Evolutionary conservation across 2,797 vertebrate genomes (phyloP), one percentile per base, ranked within the genome.

Genomic region (Brachymystax lenok): DNA sequence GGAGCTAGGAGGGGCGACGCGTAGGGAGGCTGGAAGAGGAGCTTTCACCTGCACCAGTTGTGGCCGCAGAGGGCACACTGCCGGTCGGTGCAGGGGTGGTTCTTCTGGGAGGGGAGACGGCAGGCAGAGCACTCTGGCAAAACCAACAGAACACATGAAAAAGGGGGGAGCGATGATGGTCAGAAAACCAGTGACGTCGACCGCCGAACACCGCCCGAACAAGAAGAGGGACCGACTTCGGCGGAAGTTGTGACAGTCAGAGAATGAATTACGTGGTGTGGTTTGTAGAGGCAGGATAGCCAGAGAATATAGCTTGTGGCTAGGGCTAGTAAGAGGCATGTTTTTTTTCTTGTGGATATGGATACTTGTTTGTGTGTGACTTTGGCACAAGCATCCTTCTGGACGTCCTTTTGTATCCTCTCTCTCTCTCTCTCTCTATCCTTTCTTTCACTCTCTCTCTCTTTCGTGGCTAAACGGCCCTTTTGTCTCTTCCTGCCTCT

Each of bases 401-500:
- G 40, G 69, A 66, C 51, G 17, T 27, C 56, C 51, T 40, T 61
- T 17, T 75, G 73, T 19, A 50, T 35, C 33, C 79, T 82, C 71
- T 78, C 77, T 80, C 76, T 76, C 51, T 77, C 66, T 68, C 71
- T 33, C 52, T 74, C 61, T 67, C 10, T 7, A 17, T 66, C 13
- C 72, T 70, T 64, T 72, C 54, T 28, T 40, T 24, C 12, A 21
- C 61, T n/a, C 27, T 50, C 7, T 33, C 40, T 67, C n/a, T 59
- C 52, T 46, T 46, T 46, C 14, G 80, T 75, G 8, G 28, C 73
- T 83, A 83, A 89, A 83, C 80, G 73, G 75, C 13, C 27, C 77
- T 86, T 89, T 88, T 89, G 86, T 89, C 63, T 82, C 69, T 74
- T 73, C 52, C 80, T 76, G 82, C 75, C 77, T 89, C 80, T 85